Percentiles rank a stretch among this genome's conserved stretches.
These are phyloP conservation scores for Strix uralensis DNA, from an alignment of 2,113 vertebrate species.

Conservation along the genomic window DNA sequence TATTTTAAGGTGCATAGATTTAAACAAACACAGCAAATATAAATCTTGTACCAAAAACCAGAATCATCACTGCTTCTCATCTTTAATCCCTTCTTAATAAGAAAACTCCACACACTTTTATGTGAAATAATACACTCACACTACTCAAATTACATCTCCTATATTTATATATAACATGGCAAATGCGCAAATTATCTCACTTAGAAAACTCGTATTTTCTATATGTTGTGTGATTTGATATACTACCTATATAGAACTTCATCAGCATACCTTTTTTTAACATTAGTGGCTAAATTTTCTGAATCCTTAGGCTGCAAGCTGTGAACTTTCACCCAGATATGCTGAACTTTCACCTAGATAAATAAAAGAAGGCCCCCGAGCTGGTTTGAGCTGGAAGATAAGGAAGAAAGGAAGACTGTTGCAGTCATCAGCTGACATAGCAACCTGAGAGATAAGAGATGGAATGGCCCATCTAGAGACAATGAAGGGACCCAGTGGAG, in stretches of 20 bases:
- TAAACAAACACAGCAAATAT: background rate
- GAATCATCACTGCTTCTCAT: background rate
- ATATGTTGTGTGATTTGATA: background rate
- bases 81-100: background rate
- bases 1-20: background rate
- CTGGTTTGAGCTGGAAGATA: background rate
- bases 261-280: background rate
- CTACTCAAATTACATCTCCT: background rate
- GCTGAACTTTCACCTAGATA: background rate
- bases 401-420: background rate
- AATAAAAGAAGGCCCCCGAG: background rate
- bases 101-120: background rate
- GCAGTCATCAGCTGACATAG: accelerated
- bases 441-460: background rate
- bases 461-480: accelerated
- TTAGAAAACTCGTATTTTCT: background rate
- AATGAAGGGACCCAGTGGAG: background rate
- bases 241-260: background rate
- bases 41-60: background rate
- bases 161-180: background rate
- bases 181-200: background rate
- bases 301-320: background rate
- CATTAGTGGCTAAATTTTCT: background rate
- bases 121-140: background rate
- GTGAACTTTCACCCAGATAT: background rate